Evolutionary conservation across 2,113 vertebrate genomes (phyloP).

Genomic region (Bagarius yarrelli): DNA sequence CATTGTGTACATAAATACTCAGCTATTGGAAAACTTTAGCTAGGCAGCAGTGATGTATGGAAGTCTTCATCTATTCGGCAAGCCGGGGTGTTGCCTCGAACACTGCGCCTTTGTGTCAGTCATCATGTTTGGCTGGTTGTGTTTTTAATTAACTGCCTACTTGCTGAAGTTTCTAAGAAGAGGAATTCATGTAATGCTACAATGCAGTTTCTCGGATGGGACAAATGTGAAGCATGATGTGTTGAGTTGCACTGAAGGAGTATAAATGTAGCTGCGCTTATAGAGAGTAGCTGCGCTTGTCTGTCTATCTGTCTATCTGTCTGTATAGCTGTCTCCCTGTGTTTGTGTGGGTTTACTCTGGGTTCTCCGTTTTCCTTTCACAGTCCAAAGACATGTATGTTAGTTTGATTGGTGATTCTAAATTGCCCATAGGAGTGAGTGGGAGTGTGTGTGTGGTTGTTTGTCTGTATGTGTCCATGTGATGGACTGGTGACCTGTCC

Average conservation of each 20-base stretch:
- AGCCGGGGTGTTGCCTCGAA: neutral
- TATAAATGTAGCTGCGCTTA: neutral
- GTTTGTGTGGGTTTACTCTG: neutral
- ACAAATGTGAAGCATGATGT: neutral
- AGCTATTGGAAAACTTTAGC: neutral
- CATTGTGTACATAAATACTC: neutral
- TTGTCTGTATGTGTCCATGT: neutral
- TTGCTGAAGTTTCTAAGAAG: neutral
- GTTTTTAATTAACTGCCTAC: neutral
- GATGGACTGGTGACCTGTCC: neutral
- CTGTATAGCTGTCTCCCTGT: neutral
- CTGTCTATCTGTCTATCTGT: too few species aligned
- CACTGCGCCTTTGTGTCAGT: neutral
- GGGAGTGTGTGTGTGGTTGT: neutral
- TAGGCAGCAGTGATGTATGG: neutral
- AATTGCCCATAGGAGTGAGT: neutral
- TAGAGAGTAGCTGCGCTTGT: neutral
- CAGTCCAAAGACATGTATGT: neutral
- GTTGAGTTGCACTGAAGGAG: neutral
- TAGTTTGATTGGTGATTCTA: neutral
- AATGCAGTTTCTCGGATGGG: neutral
- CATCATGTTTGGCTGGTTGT: neutral
- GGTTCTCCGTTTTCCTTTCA: neutral
- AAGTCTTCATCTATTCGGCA: neutral
- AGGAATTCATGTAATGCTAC: neutral